These are phyloP conservation scores for Acropternis orthonyx DNA, from an alignment of 2,797 vertebrate genomes.

Conservation along the genomic window DNA sequence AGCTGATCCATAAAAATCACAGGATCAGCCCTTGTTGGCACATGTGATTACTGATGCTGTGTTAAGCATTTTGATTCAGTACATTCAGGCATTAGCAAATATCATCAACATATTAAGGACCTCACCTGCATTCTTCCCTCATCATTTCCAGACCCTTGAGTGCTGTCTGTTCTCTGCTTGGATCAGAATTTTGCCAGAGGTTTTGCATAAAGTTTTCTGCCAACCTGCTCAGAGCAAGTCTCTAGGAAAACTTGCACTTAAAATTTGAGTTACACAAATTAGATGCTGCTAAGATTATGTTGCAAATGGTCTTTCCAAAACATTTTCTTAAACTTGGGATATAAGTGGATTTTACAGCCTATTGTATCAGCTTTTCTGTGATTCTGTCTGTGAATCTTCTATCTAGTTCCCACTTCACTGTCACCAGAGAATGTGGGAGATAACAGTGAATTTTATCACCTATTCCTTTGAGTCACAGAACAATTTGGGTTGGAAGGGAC, in stretches of 20 bases:
- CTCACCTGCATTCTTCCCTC: not conserved
- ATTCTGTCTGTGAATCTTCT: not conserved
- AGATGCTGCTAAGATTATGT: not conserved
- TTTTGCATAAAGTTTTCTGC: not conserved
- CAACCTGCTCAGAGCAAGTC: not conserved
- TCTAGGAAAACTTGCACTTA: not conserved
- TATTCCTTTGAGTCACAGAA: not conserved
- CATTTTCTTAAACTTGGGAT: not conserved
- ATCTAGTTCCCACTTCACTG: not conserved
- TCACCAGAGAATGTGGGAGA: not conserved
- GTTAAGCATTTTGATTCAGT: not conserved
- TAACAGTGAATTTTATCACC: not conserved
- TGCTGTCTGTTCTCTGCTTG: not conserved
- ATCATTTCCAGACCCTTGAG: not conserved
- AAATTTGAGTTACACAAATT: not conserved
- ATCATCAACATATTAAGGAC: not conserved
- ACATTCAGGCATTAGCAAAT: not conserved
- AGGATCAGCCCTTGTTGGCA: not conserved
- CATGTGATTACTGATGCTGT: not conserved
- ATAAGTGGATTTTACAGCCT: not conserved
- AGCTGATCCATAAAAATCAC: rapidly evolving
- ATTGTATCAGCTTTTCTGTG: not conserved
- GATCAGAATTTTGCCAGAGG: not conserved
- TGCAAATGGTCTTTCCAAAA: not conserved
- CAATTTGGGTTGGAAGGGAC: not conserved